These are phyloP conservation scores for Mystacides longicornis DNA, from an alignment of 2,888 invertebrate species.

Conservation along the genomic window DNA sequence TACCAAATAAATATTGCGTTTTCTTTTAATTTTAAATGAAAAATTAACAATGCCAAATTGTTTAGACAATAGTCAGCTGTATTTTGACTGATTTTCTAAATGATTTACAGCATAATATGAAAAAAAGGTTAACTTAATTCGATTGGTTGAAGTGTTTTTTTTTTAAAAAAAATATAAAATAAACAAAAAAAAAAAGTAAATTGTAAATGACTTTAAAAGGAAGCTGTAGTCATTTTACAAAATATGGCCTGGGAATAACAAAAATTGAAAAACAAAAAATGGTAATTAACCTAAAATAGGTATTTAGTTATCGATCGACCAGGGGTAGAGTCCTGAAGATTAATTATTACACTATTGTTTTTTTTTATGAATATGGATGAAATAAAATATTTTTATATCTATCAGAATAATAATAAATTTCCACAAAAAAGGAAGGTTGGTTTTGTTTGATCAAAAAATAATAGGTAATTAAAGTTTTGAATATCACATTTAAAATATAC, in stretches of 20 bases:
- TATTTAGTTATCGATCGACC: constrained; percentile 26
- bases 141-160: background rate
- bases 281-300: constrained; percentile 9
- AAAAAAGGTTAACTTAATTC: no score
- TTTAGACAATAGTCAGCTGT: no score
- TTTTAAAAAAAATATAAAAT: background rate
- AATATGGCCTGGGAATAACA: background rate
- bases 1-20: no score
- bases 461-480: no score
- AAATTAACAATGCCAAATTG: no score
- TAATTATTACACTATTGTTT: constrained; percentile 20
- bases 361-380: constrained; percentile 25
- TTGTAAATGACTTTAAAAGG: background rate
- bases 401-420: constrained; percentile 13
- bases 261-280: constrained; percentile 5
- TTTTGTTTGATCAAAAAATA: no score
- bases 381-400: constrained; percentile 16
- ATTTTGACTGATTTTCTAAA: no score
- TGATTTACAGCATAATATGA: no score
- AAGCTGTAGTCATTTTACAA: background rate
- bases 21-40: no score
- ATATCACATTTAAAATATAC: background rate
- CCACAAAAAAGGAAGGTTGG: no score
- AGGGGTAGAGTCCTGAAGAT: constrained; percentile 24
- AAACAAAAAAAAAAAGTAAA: background rate